Conservation (phyloP, 2,888 invertebrate species). For the Lasioglossum calceatum region DNA sequence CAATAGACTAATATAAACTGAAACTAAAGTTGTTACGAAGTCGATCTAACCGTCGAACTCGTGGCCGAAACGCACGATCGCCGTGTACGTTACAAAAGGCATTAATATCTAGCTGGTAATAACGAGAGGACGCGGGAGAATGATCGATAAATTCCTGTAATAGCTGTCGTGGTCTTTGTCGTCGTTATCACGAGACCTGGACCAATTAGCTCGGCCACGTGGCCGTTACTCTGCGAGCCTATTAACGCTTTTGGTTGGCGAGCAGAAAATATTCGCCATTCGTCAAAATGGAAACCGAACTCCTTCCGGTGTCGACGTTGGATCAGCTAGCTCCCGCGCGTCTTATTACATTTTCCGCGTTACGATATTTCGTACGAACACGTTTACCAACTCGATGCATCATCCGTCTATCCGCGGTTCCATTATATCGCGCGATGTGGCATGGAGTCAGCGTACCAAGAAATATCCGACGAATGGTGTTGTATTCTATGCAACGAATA, state of each 20-base stretch:
- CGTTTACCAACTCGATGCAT: not conserved
- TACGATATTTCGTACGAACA: not conserved
- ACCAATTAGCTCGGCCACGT: not conserved
- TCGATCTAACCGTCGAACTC: slow-evolving; percentile 57
- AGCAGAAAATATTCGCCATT: not conserved
- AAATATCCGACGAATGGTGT: not conserved
- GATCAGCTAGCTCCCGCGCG: not conserved
- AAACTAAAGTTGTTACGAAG: slow-evolving; percentile 66
- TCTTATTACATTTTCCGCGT: slow-evolving; percentile 4
- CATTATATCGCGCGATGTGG: not conserved
- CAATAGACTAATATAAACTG: slow-evolving; percentile 61
- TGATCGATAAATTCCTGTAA: slow-evolving; percentile 15
- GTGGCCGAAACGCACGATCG: slow-evolving; percentile 8
- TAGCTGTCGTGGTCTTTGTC: not conserved
- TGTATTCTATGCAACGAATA: not conserved
- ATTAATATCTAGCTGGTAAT: slow-evolving; percentile 39
- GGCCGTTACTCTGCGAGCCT: not conserved
- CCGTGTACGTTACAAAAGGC: slow-evolving; percentile 35
- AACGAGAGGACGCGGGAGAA: slow-evolving; percentile 22
- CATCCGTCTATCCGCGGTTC: not conserved
- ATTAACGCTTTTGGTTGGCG: not conserved
- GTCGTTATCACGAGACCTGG: not conserved
- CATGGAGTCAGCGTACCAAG: not conserved
- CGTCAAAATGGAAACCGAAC: slow-evolving; percentile 8
- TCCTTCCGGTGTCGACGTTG: not conserved